phyloP scores from a whole-genome alignment of 2,888 invertebrate genomes.

The Neuroscelio doddi region DNA sequence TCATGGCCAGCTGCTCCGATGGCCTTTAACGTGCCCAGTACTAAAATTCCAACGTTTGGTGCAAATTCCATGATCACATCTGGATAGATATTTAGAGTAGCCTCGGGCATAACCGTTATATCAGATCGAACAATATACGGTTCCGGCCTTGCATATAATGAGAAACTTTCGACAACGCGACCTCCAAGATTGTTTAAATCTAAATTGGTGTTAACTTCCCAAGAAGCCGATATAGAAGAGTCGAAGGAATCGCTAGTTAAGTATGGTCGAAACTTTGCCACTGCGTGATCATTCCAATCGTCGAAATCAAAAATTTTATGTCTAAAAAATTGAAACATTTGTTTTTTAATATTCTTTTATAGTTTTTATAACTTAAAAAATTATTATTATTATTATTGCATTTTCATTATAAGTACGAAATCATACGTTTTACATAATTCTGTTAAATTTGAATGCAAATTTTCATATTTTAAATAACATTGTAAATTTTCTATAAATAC shows the following conservation, averaged over 20 bases:
- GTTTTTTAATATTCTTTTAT: slow-evolving; percentile 11
- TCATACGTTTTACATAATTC: not conserved
- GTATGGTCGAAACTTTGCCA: slow-evolving; percentile 92
- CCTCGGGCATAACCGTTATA: slow-evolving; percentile 97
- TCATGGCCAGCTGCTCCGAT: slow-evolving; percentile 83
- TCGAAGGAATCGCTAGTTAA: slow-evolving; percentile 85
- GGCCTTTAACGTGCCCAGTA: slow-evolving; percentile 91
- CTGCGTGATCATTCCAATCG: slow-evolving; percentile 98
- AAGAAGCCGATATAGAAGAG: slow-evolving; percentile 82
- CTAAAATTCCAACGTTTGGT: slow-evolving; percentile 95
- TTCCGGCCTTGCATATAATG: slow-evolving; percentile 76
- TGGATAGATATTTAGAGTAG: slow-evolving; percentile 87
- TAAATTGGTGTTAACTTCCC: slow-evolving; percentile 75
- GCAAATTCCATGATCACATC: slow-evolving; percentile 95
- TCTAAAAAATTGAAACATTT: slow-evolving; percentile 46
- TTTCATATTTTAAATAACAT: too few species aligned
- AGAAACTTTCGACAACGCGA: slow-evolving; percentile 79
- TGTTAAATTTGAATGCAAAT: slow-evolving; percentile 2
- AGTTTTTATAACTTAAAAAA: too few species aligned
- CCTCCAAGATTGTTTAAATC: slow-evolving; percentile 85
- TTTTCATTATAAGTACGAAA: too few species aligned
- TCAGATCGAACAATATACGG: slow-evolving; percentile 91
- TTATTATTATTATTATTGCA: too few species aligned
- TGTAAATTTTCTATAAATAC: too few species aligned
- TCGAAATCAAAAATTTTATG: slow-evolving; percentile 96